These are phyloP conservation scores for Salminus brasiliensis DNA, from an alignment of 2,113 vertebrate species.

Conservation along the genomic window DNA sequence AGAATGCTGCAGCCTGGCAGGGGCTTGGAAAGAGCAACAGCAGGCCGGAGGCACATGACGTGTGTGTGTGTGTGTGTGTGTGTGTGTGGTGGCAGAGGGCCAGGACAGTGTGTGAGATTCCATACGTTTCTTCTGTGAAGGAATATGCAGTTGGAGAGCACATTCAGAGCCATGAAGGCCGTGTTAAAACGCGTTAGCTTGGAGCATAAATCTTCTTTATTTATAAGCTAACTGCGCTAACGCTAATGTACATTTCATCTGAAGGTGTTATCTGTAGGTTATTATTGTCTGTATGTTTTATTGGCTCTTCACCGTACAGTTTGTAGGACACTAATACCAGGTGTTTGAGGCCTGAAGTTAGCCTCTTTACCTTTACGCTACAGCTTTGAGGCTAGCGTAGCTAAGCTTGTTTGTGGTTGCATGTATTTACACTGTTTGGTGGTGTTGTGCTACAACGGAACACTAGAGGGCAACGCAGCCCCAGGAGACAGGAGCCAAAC, in stretches of 20 bases:
- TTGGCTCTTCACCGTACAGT: no score
- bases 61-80: not conserved
- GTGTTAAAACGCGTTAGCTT: slow-evolving; percentile 16
- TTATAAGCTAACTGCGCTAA: not conserved
- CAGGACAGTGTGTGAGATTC: slow-evolving; percentile 5
- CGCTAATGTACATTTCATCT: no score
- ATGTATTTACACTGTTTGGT: no score
- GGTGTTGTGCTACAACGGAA: no score
- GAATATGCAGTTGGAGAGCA: not conserved
- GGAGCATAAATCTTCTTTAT: not conserved
- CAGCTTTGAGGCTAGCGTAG: no score
- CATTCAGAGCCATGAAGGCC: slow-evolving; percentile 11
- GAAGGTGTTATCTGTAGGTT: no score
- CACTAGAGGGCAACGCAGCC: slow-evolving; percentile 33
- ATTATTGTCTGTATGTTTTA: not conserved
- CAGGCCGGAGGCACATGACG: slow-evolving; percentile 45
- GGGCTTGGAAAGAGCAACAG: slow-evolving; percentile 49
- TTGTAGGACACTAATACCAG: no score
- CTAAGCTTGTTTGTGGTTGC: no score
- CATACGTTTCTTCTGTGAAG: not conserved
- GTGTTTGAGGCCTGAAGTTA: no score
- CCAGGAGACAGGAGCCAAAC: not conserved
- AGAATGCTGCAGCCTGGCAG: slow-evolving; percentile 34
- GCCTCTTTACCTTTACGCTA: no score
- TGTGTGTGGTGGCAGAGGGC: not conserved